Percentiles rank a stretch among this genome's conserved stretches.
Conservation (phyloP, 2,797 vertebrate species). For the Poecile montanus region DNA sequence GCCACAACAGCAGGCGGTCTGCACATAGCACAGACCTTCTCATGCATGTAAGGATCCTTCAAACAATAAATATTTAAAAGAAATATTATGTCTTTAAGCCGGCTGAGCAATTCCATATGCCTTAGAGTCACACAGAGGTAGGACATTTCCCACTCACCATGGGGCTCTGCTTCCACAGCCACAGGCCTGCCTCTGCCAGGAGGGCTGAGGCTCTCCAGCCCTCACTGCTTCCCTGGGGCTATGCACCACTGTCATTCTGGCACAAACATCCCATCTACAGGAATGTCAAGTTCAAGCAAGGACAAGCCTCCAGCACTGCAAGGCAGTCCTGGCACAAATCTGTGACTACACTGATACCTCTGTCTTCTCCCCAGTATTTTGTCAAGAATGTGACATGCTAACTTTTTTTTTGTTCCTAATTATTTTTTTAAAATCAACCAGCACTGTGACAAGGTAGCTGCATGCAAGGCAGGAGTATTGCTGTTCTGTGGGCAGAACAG, state of each 20-base stretch:
- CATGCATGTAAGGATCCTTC: background rate
- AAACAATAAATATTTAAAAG: background rate
- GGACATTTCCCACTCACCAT: background rate
- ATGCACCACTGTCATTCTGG: background rate
- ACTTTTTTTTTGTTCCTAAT: background rate
- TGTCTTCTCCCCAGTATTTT: background rate
- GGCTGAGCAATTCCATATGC: background rate
- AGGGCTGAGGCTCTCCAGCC: fast-evolving
- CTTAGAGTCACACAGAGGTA: background rate
- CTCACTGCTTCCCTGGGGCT: background rate
- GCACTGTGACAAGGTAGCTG: background rate
- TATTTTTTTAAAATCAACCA: background rate
- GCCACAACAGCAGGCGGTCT: background rate
- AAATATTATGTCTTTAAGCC: background rate
- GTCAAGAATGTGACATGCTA: background rate
- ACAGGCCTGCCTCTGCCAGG: background rate
- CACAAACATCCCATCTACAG: background rate
- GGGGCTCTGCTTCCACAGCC: background rate
- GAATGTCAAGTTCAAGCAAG: background rate
- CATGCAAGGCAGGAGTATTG: background rate
- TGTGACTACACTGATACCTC: background rate
- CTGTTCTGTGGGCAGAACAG: background rate
- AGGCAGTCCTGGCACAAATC: background rate
- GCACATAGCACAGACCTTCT: fast-evolving
- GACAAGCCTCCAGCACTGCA: background rate